These are phyloP conservation scores for Caenorhabditis brenneri DNA, from an alignment of 1,140 invertebrate species.

Conservation along the genomic window DNA sequence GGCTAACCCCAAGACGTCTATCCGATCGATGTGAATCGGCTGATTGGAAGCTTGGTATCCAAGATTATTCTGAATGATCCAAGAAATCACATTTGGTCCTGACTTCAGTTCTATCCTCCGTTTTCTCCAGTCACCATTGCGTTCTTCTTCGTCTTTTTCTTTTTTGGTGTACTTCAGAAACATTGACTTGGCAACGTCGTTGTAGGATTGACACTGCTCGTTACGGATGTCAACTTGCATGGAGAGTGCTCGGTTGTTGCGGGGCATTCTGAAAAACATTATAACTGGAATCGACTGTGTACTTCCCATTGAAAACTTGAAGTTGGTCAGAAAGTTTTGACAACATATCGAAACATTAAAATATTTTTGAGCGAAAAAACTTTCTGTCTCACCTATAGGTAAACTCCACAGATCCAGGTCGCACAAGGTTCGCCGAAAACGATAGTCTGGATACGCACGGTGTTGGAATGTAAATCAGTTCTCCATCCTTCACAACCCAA, in stretches of 20 bases:
- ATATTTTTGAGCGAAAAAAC: background rate
- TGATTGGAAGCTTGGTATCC: conserved; percentile 58
- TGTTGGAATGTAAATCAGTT: conserved; percentile 66
- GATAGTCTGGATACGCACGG: conserved; percentile 64
- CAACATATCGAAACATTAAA: background rate
- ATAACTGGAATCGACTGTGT: too few species aligned
- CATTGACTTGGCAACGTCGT: conserved; percentile 47
- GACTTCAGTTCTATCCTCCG: conserved; percentile 57
- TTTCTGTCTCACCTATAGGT: conserved; percentile 45
- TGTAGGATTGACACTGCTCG: conserved; percentile 69
- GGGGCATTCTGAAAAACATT: conserved; percentile 64
- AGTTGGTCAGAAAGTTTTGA: background rate
- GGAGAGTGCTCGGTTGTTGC: conserved; percentile 59
- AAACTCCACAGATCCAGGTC: conserved; percentile 54
- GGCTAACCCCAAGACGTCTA: conserved; percentile 74
- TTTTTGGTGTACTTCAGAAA: conserved; percentile 35
- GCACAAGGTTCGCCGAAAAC: conserved; percentile 64
- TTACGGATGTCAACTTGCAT: conserved; percentile 63
- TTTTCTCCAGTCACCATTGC: conserved; percentile 61
- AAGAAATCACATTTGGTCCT: conserved; percentile 66
- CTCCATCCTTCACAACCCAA: conserved; percentile 64
- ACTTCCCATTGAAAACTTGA: too few species aligned
- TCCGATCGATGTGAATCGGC: conserved; percentile 61
- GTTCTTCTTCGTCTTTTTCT: conserved; percentile 51
- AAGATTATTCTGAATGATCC: conserved; percentile 64